Evolutionary conservation across 1,140 invertebrate genomes (phyloP).

Genomic region (Neodiprion lecontei): DNA sequence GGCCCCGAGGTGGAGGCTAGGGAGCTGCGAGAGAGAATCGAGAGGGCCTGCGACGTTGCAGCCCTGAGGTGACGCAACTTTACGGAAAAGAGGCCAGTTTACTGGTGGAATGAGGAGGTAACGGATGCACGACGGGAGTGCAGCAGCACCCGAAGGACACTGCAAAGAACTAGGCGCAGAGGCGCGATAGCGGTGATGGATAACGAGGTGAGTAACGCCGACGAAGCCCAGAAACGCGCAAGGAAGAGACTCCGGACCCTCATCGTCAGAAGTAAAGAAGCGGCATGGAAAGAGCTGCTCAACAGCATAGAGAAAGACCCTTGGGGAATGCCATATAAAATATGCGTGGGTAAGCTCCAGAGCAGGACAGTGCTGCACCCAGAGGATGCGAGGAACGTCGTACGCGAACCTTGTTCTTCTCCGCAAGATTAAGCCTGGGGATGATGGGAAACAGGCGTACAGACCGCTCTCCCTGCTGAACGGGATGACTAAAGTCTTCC

Average conservation of each 20-base stretch:
- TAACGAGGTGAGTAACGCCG: background rate
- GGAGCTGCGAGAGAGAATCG: background rate
- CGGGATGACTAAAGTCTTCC: background rate
- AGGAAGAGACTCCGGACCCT: constrained; percentile 21
- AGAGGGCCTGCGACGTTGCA: background rate
- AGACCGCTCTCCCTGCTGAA: background rate
- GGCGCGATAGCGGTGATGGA: background rate
- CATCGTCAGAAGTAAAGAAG: constrained; percentile 31
- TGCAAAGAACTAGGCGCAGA: background rate
- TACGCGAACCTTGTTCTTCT: constrained; percentile 22
- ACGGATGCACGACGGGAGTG: background rate
- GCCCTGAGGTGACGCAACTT: background rate
- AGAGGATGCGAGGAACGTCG: background rate
- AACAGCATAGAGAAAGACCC: constrained; percentile 35
- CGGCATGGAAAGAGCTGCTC: constrained; percentile 29
- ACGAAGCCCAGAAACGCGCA: background rate
- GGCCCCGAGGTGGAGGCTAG: no score
- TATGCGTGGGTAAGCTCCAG: constrained; percentile 31
- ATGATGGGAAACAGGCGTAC: background rate
- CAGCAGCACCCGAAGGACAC: background rate
- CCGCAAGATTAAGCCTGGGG: background rate
- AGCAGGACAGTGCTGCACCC: background rate
- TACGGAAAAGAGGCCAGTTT: background rate
- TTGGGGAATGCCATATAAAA: constrained; percentile 39
- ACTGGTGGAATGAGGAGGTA: background rate